These are phyloP conservation scores for Myotis brandtii DNA, from an alignment of 2,113 vertebrate genomes.

Conservation along the genomic window DNA sequence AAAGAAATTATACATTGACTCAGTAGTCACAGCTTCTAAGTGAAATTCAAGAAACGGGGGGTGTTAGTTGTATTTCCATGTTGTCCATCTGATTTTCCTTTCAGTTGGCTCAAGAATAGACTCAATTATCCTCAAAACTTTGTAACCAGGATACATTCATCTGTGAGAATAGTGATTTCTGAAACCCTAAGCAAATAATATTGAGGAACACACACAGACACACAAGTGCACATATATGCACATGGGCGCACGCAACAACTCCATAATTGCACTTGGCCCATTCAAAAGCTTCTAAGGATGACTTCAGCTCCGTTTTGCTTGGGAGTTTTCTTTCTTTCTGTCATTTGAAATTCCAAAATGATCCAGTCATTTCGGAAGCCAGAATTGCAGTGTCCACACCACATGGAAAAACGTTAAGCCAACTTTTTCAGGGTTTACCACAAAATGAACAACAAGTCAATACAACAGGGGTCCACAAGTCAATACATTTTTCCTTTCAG, in stretches of 20 bases:
- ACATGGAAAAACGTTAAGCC: conserved; percentile 65
- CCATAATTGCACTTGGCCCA: conserved; percentile 62
- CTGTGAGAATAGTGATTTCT: conserved; percentile 71
- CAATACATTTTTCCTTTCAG: conserved; percentile 53
- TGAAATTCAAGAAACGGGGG: conserved; percentile 59
- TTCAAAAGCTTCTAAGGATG: conserved; percentile 76
- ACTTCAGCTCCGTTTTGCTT: conserved; percentile 77
- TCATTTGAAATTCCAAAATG: conserved; percentile 77
- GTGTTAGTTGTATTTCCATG: conserved; percentile 74
- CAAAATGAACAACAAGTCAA: conserved; percentile 56
- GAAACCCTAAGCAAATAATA: conserved; percentile 73
- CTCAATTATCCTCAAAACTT: conserved; percentile 67
- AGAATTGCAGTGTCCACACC: conserved; percentile 21
- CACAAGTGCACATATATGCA: background rate
- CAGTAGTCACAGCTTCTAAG: conserved; percentile 67
- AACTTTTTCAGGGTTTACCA: conserved; percentile 53
- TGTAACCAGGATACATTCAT: conserved; percentile 72
- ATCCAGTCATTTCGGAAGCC: conserved; percentile 61
- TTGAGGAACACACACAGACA: conserved; percentile 32
- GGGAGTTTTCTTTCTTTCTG: conserved; percentile 70
- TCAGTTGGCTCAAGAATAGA: conserved; percentile 67
- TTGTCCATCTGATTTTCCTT: conserved; percentile 65
- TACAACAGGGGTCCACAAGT: background rate
- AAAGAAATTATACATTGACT: conserved; percentile 60
- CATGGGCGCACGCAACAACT: background rate